These are phyloP conservation scores for Nematostella vectensis DNA, from an alignment of 92 coral and sea anemone species.

Conservation along the genomic window DNA sequence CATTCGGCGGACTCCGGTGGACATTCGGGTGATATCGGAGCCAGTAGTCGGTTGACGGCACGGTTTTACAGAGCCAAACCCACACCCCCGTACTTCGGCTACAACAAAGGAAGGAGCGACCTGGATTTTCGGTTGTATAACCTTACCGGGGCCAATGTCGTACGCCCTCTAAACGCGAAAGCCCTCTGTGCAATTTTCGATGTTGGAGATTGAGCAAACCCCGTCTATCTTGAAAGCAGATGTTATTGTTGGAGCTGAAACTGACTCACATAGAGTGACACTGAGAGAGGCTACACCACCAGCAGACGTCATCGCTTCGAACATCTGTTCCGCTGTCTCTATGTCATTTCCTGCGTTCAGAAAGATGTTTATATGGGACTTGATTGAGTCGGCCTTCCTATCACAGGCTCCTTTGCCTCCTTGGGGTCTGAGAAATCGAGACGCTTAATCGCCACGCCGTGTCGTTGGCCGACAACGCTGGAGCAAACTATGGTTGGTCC, in stretches of 20 bases:
- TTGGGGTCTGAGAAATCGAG: slow-evolving; percentile 30
- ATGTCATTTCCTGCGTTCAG: slow-evolving; percentile 22
- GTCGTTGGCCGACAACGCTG: slow-evolving; percentile 6
- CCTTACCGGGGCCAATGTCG: slow-evolving; percentile 11
- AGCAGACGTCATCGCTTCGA: slow-evolving; percentile 24
- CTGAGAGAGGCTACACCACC: slow-evolving; percentile 21
- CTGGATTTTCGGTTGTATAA: not conserved
- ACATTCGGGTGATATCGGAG: too few relatives aligned
- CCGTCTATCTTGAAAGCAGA: slow-evolving; percentile 6
- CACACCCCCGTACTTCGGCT: not conserved
- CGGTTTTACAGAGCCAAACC: too few relatives aligned
- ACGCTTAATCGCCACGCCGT: slow-evolving; percentile 26
- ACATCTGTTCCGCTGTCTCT: slow-evolving; percentile 28
- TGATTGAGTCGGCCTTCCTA: slow-evolving; percentile 30
- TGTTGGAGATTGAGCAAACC: slow-evolving; percentile 7
- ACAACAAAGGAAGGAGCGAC: not conserved
- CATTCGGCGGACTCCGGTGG: too few relatives aligned
- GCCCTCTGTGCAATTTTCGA: slow-evolving; percentile 3
- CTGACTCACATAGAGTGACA: slow-evolving; percentile 5
- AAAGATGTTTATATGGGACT: slow-evolving; percentile 31
- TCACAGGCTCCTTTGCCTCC: slow-evolving; percentile 33
- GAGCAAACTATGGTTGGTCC: slow-evolving; percentile 37
- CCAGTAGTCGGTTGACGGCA: too few relatives aligned
- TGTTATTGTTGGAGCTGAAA: slow-evolving; percentile 4
- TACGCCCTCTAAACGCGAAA: slow-evolving; percentile 13